Evolutionary conservation across 35 echinoderm and acorn worm species (phyloP).

Genomic region (Ophiothrix spiculata): DNA sequence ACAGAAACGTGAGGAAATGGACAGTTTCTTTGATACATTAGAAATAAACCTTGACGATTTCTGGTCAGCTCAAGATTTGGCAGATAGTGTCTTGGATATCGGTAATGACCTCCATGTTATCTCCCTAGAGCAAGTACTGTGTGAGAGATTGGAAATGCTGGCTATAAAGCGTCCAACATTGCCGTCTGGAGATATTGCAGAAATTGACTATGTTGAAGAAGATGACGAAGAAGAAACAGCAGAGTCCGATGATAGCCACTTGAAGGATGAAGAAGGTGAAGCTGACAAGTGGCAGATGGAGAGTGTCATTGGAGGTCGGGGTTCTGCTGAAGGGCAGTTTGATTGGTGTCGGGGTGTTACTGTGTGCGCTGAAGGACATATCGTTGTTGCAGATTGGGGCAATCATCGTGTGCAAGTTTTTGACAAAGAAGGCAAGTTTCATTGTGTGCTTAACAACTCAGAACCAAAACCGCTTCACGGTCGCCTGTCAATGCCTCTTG

Average conservation of each 20-base stretch:
- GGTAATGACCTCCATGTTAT: conserved; percentile 75
- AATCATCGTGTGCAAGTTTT: conserved; percentile 87
- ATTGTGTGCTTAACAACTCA: conserved; percentile 65
- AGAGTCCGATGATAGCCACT: conserved; percentile 14
- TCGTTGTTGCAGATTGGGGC: conserved; percentile 81
- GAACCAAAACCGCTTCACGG: conserved; percentile 30
- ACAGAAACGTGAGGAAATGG: conserved; percentile 48
- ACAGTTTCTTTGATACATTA: conserved; percentile 49
- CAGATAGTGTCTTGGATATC: conserved; percentile 68
- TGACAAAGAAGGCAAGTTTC: conserved; percentile 49
- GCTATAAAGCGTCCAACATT: conserved; percentile 43
- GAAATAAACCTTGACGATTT: conserved; percentile 70
- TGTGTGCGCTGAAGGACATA: conserved; percentile 66
- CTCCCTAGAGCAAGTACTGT: conserved; percentile 37
- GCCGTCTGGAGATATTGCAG: conserved; percentile 54
- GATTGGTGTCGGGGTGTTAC: conserved; percentile 83
- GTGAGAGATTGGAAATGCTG: conserved; percentile 35
- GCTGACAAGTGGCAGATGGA: conserved; percentile 56
- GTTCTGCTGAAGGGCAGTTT: conserved; percentile 63
- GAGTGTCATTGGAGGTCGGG: conserved; percentile 59
- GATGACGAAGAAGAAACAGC: conserved; percentile 37
- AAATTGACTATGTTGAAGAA: conserved; percentile 60
- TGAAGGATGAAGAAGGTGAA: conserved; percentile 16
- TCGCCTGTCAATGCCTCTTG: conserved; percentile 80
- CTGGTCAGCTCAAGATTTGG: conserved; percentile 65